A percentile compares a stretch with the other conserved stretches of the same genome.
These are phyloP conservation scores for Pelosia muscerda DNA, from an alignment of 2,888 invertebrate genomes.

Conservation along the genomic window DNA sequence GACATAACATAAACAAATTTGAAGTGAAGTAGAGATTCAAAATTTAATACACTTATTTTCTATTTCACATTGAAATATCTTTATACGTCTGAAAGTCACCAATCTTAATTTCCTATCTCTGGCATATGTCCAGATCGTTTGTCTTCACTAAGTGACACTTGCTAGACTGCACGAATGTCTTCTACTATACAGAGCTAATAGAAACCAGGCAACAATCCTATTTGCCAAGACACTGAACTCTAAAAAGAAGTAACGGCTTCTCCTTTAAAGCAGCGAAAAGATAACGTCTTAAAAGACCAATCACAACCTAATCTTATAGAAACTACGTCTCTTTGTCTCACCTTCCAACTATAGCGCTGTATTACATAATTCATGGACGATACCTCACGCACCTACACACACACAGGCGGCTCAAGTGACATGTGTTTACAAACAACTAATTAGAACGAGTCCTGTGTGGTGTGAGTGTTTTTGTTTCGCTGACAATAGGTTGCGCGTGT, in stretches of 20 bases:
- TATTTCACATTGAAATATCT: constrained; percentile 34
- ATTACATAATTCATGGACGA: constrained; percentile 50
- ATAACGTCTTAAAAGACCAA: constrained; percentile 18
- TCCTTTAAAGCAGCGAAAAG: constrained; percentile 10
- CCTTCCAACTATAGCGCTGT: constrained; percentile 37
- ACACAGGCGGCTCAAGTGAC: constrained; percentile 56
- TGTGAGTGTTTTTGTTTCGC: constrained; percentile 68
- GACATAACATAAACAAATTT: too few relatives aligned
- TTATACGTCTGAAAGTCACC: constrained; percentile 37
- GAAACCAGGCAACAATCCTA: constrained; percentile 36
- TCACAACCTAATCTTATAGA: constrained; percentile 25
- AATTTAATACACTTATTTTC: constrained; percentile 15
- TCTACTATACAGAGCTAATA: constrained; percentile 33
- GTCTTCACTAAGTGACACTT: constrained; percentile 50
- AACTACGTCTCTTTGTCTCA: constrained; percentile 30
- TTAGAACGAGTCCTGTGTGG: constrained; percentile 62
- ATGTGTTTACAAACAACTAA: constrained; percentile 82
- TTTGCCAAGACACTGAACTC: constrained; percentile 11
- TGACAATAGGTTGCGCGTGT: constrained; percentile 54
- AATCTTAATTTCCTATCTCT: constrained; percentile 50
- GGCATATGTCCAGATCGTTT: constrained; percentile 49
- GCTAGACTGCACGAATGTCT: constrained; percentile 26
- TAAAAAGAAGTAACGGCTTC: constrained; percentile 9
- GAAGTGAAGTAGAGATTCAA: background rate
- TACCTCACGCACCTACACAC: constrained; percentile 56